Evolutionary conservation across 2,797 vertebrate genomes (phyloP).

Genomic region (Harpagifer antarcticus): DNA sequence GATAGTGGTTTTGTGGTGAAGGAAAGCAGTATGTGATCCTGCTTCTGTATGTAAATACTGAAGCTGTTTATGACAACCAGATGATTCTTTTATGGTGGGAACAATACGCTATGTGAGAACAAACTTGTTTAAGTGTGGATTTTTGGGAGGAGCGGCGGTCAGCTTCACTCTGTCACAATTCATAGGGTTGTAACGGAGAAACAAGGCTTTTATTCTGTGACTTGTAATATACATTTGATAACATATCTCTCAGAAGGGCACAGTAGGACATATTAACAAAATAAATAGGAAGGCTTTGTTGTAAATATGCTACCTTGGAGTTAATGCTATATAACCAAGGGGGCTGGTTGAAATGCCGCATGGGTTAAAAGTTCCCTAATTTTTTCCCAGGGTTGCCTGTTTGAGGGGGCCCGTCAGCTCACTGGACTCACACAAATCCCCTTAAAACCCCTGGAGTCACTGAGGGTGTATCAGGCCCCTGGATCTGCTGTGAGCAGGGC

Average conservation of each 20-base stretch:
- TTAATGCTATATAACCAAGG: slow-evolving; percentile 59
- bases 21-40: slow-evolving; percentile 64
- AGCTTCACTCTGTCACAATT: slow-evolving; percentile 22
- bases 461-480: slow-evolving; percentile 75
- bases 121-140: slow-evolving; percentile 25
- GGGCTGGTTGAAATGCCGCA: slow-evolving; percentile 44
- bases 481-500: slow-evolving; percentile 77
- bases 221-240: slow-evolving; percentile 36
- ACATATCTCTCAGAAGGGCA: slow-evolving; percentile 51
- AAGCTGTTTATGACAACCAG: slow-evolving; percentile 41
- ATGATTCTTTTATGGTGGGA: slow-evolving; percentile 27
- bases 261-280: slow-evolving; percentile 43
- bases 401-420: slow-evolving; percentile 58
- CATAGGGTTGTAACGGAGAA: slow-evolving; percentile 11
- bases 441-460: slow-evolving; percentile 78
- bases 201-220: slow-evolving; percentile 26
- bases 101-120: slow-evolving; percentile 5
- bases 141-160: slow-evolving; percentile 14
- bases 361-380: slow-evolving; percentile 29
- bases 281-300: slow-evolving; percentile 53
- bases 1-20: slow-evolving; percentile 79
- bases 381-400: slow-evolving; percentile 65
- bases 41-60: slow-evolving; percentile 65
- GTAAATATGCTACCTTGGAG: slow-evolving; percentile 62
- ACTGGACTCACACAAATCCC: slow-evolving; percentile 74